phyloP scores from a whole-genome alignment of 2,888 invertebrate genomes.

The Drosophila greeni region DNA sequence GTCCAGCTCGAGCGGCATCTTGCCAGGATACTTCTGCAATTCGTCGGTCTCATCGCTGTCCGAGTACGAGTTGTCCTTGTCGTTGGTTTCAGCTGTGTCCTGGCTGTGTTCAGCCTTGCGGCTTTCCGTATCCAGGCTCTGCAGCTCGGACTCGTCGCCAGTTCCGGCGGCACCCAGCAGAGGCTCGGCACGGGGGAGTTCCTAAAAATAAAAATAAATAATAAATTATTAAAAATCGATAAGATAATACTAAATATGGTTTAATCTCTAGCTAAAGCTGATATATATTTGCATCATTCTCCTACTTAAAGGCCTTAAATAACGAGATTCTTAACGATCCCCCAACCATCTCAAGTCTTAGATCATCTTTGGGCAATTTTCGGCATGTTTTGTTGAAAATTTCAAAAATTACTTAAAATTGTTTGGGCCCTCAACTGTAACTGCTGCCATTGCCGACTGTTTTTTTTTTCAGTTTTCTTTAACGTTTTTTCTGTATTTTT shows the following conservation, averaged over 20 bases:
- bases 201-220: conserved; percentile 63
- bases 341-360: conserved; percentile 1
- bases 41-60: conserved; percentile 82
- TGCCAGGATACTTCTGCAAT: conserved; percentile 82
- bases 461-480: conserved; percentile 18
- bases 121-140: conserved; percentile 72
- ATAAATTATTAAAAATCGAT: neutral
- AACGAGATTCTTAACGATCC: neutral
- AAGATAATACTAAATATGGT: too few species aligned
- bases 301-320: neutral
- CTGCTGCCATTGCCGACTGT: conserved; percentile 12
- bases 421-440: conserved; percentile 27
- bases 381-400: conserved; percentile 6
- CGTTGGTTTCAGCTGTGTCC: conserved; percentile 60
- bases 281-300: neutral
- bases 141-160: conserved; percentile 73
- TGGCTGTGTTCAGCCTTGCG: conserved; percentile 68
- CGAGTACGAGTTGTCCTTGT: conserved; percentile 77
- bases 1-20: conserved; percentile 89
- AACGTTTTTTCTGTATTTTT: conserved; percentile 3
- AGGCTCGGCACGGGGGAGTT: conserved; percentile 79
- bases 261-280: too few species aligned
- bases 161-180: conserved; percentile 78
- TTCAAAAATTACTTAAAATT: conserved; percentile 26
- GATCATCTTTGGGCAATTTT: conserved; percentile 14